Conservation (phyloP, 2,113 vertebrate genomes). For the Silurus meridionalis region DNA sequence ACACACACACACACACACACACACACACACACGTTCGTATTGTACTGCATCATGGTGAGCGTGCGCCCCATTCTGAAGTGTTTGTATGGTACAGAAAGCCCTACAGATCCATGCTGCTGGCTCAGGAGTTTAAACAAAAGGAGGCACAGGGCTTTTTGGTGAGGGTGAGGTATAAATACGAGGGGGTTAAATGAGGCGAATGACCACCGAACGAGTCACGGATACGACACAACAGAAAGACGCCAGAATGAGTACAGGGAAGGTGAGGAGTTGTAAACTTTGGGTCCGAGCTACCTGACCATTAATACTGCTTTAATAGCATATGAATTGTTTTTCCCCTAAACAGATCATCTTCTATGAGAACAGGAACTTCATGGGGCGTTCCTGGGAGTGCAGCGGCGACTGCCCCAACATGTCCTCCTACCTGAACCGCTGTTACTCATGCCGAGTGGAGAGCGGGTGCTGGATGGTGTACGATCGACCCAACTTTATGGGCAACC, state of each 20-base stretch:
- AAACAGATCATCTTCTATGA: slow-evolving; percentile 70
- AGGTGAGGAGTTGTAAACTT: slow-evolving; percentile 7
- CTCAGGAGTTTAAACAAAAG: slow-evolving; percentile 46
- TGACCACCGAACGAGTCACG: slow-evolving; percentile 1
- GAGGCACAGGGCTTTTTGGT: slow-evolving; percentile 8
- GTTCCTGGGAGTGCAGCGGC: slow-evolving; percentile 68
- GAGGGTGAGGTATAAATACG: slow-evolving; percentile 30
- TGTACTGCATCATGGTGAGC: slow-evolving; percentile 12
- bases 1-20: not conserved
- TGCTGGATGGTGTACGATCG: slow-evolving; percentile 59
- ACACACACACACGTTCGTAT: not conserved
- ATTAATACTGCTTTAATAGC: not conserved
- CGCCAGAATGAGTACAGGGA: slow-evolving; percentile 34
- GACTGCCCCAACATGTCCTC: slow-evolving; percentile 63
- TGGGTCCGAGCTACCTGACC: not conserved
- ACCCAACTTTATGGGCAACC: slow-evolving; percentile 48
- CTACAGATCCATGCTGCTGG: slow-evolving; percentile 36
- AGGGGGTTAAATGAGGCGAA: slow-evolving; percentile 19
- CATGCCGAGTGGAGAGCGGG: slow-evolving; percentile 52
- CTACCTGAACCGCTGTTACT: slow-evolving; percentile 60
- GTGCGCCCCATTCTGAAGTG: not conserved
- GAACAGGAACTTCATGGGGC: slow-evolving; percentile 68
- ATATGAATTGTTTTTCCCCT: not conserved
- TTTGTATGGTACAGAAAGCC: slow-evolving; percentile 19
- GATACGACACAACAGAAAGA: not conserved